Percentiles rank a stretch among this genome's conserved stretches.
These are phyloP conservation scores for Dicyrtomina minuta DNA, from an alignment of 2,888 invertebrate genomes.

Conservation along the genomic window DNA sequence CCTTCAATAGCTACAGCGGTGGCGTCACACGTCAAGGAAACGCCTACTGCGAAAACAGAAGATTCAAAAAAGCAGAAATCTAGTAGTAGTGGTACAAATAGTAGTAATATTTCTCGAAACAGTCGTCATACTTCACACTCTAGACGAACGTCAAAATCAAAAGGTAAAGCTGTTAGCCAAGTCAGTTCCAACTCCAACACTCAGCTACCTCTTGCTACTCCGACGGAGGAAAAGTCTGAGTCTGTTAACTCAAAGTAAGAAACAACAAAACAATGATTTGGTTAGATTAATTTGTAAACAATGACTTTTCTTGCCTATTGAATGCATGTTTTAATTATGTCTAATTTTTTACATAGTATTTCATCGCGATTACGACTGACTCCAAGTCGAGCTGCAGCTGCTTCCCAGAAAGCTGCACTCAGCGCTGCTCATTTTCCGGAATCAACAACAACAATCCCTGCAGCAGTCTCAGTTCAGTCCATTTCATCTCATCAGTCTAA, in stretches of 20 bases:
- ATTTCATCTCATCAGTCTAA: slow-evolving; percentile 6
- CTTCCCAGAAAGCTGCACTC: slow-evolving; percentile 46
- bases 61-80: slow-evolving; percentile 5
- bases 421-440: slow-evolving; percentile 26
- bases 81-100: background rate
- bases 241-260: slow-evolving; percentile 14
- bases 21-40: background rate
- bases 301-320: background rate
- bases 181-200: background rate
- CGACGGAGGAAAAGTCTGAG: slow-evolving; percentile 12
- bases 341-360: slow-evolving; percentile 28
- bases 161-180: slow-evolving; percentile 3
- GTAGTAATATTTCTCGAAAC: slow-evolving; percentile 1
- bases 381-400: slow-evolving; percentile 52
- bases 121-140: background rate
- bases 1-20: slow-evolving; percentile 5
- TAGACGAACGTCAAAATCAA: slow-evolving; percentile 6
- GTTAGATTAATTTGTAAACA: too few species aligned
- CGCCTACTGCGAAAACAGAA: slow-evolving; percentile 12
- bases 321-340: background rate
- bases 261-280: too few species aligned
- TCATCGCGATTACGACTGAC: slow-evolving; percentile 46
- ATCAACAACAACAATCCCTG: slow-evolving; percentile 3
- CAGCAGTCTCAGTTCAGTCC: slow-evolving; percentile 21
- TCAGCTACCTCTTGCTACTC: background rate